These are phyloP conservation scores for Lepus oiostolus DNA, from an alignment of 2,797 vertebrate genomes.

Conservation along the genomic window DNA sequence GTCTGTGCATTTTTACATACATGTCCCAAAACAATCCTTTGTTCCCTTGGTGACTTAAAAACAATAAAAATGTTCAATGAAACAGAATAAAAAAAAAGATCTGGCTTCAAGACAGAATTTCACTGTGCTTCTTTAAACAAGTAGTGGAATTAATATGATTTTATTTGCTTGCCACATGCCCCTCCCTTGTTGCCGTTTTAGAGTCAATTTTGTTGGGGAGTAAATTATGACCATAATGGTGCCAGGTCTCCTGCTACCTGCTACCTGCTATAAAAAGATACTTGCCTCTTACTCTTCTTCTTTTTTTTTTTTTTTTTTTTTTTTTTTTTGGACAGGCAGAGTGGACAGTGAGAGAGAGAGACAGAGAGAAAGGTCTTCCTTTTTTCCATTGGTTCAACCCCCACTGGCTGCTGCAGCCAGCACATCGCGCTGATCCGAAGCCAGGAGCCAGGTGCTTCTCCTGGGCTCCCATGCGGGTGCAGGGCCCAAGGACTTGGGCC, in stretches of 20 bases:
- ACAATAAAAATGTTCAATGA: neutral
- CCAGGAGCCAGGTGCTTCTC: too few species aligned
- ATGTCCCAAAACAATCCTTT: neutral
- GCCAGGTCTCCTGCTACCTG: neutral
- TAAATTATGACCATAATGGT: neutral
- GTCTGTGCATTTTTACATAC: neutral
- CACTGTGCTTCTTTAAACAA: neutral
- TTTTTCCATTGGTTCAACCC: too few species aligned
- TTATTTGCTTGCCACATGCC: neutral
- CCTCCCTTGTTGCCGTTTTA: neutral
- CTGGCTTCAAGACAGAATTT: neutral
- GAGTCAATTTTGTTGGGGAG: neutral
- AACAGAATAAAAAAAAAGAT: neutral
- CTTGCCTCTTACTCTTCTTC: neutral
- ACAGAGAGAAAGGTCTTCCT: too few species aligned
- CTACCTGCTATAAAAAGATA: neutral
- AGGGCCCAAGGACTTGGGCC: too few species aligned
- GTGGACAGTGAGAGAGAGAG: too few species aligned
- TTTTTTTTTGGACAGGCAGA: too few species aligned
- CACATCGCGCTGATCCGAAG: too few species aligned
- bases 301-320: too few species aligned
- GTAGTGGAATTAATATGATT: neutral
- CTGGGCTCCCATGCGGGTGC: too few species aligned
- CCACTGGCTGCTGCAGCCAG: accelerated
- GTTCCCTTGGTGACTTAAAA: neutral